These are phyloP conservation scores for Ophion ventricosus DNA, from an alignment of 2,888 invertebrate genomes.

Conservation along the genomic window DNA sequence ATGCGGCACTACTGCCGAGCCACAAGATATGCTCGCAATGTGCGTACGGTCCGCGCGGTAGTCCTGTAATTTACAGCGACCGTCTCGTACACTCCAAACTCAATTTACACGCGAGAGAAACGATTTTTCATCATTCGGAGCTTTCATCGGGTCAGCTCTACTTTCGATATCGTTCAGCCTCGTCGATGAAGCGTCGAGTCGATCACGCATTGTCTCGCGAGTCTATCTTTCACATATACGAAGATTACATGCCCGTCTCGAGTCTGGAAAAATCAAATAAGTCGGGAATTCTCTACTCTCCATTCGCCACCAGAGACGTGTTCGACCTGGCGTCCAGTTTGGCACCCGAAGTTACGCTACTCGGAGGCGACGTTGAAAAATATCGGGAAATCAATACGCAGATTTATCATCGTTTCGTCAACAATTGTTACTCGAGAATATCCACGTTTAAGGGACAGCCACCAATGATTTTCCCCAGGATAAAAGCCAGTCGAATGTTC, in stretches of 20 bases:
- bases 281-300: slow-evolving; percentile 75
- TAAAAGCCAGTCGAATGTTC: slow-evolving; percentile 59
- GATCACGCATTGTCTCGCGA: neutral
- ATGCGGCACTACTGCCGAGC: slow-evolving; percentile 51
- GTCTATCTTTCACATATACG: slow-evolving; percentile 30
- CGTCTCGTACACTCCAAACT: slow-evolving; percentile 74
- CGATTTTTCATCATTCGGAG: slow-evolving; percentile 70
- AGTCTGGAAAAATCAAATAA: slow-evolving; percentile 73
- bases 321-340: slow-evolving; percentile 71
- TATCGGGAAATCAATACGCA: slow-evolving; percentile 68
- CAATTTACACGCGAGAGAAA: slow-evolving; percentile 73
- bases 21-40: slow-evolving; percentile 74
- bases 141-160: slow-evolving; percentile 61
- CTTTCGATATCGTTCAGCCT: slow-evolving; percentile 66
- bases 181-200: slow-evolving; percentile 5
- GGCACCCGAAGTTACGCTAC: slow-evolving; percentile 70
- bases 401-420: slow-evolving; percentile 72
- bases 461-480: slow-evolving; percentile 71
- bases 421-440: slow-evolving; percentile 72
- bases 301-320: slow-evolving; percentile 63
- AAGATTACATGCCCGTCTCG: slow-evolving; percentile 76
- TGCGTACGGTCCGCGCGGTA: slow-evolving; percentile 66
- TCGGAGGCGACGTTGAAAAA: slow-evolving; percentile 51
- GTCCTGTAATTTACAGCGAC: slow-evolving; percentile 79
- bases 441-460: slow-evolving; percentile 68